phyloP scores from a whole-genome alignment of 2,797 vertebrate genomes.

The Amazona ochrocephala region DNA sequence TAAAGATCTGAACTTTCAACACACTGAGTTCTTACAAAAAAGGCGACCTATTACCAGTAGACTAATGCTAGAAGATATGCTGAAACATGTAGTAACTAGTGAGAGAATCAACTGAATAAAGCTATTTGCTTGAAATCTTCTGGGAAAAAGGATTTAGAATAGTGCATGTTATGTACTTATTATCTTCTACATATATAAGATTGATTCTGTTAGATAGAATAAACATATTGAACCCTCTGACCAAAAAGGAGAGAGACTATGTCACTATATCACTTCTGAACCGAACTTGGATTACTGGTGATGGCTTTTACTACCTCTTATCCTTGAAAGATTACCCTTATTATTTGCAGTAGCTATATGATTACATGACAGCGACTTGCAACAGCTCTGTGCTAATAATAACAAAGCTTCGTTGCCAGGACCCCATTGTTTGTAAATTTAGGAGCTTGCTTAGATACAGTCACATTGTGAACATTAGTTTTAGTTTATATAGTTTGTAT shows the following conservation, averaged over 20 bases:
- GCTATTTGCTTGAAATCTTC: background rate
- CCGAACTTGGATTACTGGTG: background rate
- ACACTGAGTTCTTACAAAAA: background rate
- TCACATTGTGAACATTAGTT: background rate
- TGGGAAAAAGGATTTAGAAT: background rate
- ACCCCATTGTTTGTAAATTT: background rate
- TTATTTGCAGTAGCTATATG: background rate
- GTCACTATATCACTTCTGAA: background rate
- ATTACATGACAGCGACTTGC: background rate
- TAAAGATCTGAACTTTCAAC: background rate
- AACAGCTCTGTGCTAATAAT: background rate
- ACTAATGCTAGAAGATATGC: background rate
- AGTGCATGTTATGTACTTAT: background rate
- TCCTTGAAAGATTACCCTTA: background rate
- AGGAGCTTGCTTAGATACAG: background rate
- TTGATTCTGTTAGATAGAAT: background rate
- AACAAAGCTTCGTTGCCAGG: background rate
- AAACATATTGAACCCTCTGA: background rate
- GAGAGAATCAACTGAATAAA: background rate
- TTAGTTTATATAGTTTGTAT: background rate
- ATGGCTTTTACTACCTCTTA: background rate
- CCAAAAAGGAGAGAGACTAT: background rate
- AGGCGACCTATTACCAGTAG: background rate
- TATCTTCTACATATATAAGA: background rate
- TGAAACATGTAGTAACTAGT: background rate